Evolutionary conservation across 2,797 vertebrate species (phyloP), one percentile per base, ranked within the genome.

Genomic region (Mico argentatus): DNA sequence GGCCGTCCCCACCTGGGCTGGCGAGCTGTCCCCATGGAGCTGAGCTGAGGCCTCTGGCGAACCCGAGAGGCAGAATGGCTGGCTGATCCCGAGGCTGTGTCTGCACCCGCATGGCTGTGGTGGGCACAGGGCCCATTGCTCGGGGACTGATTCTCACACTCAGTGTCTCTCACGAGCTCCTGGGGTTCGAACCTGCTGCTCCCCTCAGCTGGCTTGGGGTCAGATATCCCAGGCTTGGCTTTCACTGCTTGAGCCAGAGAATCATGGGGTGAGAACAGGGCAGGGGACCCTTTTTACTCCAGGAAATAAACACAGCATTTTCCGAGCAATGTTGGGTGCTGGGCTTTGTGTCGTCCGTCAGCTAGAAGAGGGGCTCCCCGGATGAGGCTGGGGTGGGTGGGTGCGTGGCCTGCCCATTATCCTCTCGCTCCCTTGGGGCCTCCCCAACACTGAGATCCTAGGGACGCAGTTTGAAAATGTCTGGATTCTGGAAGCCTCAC

Each of bases 101-200:
- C 48, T 19, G 92, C 33, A 81, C 17, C 46, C 27, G 44, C 5
- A 15, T 1, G 46, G 5, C 19, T 6, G 1, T 14, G 3, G 87
- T 2, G 12, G 46, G 20, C 73, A 20, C 1, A 2, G 52, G 79
- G 11, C 5, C 20, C 7, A 3, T 15, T 2, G 41, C 64, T 22
- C 3, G 2, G 10, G 41, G 30, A 6, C 10, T 0, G 22, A 3
- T 30, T 36, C 24, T 26, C 3, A 0, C 0, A 15, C 7, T 33
- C 5, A 0, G 0, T 0, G 2, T 6, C 12, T 13, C 79, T 39
- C 0, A 0, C 1, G 33, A 52, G 48, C 2, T 1, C 72, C 0
- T 20, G n/a, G 82, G 22, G 11, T 9, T 30, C 14, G 10, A 19
- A n/a, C 4, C 50, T 8, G 55, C 24, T 12, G 26, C 27, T 1